Conservation (phyloP, 2,888 invertebrate genomes). For the Netelia melanura region DNA sequence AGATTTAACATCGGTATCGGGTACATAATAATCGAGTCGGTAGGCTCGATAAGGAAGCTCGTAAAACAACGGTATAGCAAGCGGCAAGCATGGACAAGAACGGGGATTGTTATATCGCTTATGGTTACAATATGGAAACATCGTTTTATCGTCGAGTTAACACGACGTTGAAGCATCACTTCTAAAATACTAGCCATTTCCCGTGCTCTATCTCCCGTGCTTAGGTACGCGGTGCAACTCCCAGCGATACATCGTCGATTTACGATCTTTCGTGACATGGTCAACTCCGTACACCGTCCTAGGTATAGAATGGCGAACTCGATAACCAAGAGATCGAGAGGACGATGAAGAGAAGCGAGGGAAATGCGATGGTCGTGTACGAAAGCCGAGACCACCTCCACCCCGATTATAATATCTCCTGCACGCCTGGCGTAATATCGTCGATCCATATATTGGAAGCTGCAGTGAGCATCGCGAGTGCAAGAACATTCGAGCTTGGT, state of each 20-base stretch:
- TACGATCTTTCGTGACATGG: too few species aligned
- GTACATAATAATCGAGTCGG: neutral
- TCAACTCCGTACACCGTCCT: neutral
- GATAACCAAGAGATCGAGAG: neutral
- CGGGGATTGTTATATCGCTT: neutral
- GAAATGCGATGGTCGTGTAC: neutral
- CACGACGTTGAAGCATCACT: too few species aligned
- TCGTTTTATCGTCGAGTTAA: neutral
- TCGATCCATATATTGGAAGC: conserved; percentile 51
- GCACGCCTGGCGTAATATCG: conserved; percentile 45
- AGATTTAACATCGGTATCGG: neutral
- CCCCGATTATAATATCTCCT: conserved; percentile 50
- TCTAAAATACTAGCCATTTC: too few species aligned
- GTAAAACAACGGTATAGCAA: neutral
- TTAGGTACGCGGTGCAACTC: too few species aligned
- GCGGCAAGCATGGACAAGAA: neutral
- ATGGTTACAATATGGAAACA: neutral
- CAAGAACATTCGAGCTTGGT: conserved; percentile 10
- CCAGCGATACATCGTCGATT: too few species aligned
- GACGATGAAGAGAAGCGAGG: neutral
- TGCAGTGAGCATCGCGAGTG: conserved; percentile 24
- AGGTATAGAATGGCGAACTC: neutral
- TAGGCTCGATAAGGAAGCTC: neutral
- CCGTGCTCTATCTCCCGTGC: too few species aligned
- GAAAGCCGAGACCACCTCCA: conserved; percentile 1